Evolutionary conservation across 2,888 invertebrate species (phyloP).

Genomic region (Drosophila pullipes): DNA sequence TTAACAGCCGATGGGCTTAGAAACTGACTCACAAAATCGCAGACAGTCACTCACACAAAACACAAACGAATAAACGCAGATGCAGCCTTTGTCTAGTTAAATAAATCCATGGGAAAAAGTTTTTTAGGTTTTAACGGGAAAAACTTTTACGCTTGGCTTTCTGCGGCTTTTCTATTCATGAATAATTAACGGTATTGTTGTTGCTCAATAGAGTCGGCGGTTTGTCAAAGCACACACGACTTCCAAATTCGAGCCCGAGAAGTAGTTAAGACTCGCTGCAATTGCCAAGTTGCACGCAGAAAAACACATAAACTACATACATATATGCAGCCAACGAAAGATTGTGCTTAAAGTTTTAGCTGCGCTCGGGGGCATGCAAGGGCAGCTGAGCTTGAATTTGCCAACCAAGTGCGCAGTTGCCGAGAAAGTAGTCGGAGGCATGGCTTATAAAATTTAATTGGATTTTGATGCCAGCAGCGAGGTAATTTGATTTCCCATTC

Average conservation of each 20-base stretch:
- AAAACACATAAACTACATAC: background rate
- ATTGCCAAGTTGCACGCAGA: constrained; percentile 21
- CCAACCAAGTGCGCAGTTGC: constrained; percentile 43
- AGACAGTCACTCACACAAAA: constrained; percentile 5
- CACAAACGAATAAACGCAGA: background rate
- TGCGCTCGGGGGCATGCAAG: constrained; percentile 44
- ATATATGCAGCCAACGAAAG: constrained; percentile 4
- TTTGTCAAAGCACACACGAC: constrained; percentile 52
- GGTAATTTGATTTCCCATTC: constrained; percentile 46
- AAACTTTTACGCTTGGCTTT: constrained; percentile 66
- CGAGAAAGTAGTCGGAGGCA: constrained; percentile 47
- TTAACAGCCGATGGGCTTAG: constrained; percentile 27
- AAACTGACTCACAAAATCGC: background rate
- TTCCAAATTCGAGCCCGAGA: constrained; percentile 52
- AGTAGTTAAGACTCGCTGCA: constrained; percentile 63
- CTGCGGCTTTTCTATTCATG: constrained; percentile 68
- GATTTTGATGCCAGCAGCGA: constrained; percentile 56
- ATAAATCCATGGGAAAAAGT: constrained; percentile 65
- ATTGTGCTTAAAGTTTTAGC: constrained; percentile 62
- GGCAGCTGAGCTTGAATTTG: constrained; percentile 54
- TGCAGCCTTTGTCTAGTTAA: constrained; percentile 54
- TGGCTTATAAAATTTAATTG: constrained; percentile 80
- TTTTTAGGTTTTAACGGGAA: constrained; percentile 42
- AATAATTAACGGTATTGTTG: constrained; percentile 77
- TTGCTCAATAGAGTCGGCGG: constrained; percentile 63